phyloP scores from a whole-genome alignment of 2,113 vertebrate species.

The Campylorhamphus procurvoides region DNA sequence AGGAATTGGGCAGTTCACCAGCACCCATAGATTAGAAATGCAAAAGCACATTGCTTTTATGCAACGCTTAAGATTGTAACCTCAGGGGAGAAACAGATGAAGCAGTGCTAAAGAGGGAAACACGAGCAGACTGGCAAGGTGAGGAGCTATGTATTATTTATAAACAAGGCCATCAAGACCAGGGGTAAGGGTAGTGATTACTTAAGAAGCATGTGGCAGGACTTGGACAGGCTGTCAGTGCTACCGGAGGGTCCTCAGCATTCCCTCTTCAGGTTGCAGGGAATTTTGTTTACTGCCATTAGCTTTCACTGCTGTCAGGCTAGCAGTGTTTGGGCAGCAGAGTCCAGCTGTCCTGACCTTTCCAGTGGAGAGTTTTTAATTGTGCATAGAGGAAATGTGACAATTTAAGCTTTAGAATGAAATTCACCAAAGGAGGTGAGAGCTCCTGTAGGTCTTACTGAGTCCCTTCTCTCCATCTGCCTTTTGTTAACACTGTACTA shows the following conservation, averaged over 20 bases:
- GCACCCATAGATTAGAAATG: not conserved
- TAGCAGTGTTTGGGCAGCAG: not conserved
- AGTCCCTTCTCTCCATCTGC: slow-evolving; percentile 3
- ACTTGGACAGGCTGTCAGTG: not conserved
- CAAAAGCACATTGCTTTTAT: not conserved
- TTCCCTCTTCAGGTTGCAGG: not conserved
- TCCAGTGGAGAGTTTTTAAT: slow-evolving; percentile 51
- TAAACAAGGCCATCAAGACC: not conserved
- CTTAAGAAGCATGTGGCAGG: not conserved
- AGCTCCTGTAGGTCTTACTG: not conserved
- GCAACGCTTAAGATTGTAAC: not conserved
- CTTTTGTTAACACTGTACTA: not conserved
- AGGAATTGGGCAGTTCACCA: not conserved
- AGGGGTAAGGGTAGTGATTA: not conserved
- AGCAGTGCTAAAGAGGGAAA: not conserved
- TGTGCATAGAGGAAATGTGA: slow-evolving; percentile 27
- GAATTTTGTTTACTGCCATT: not conserved
- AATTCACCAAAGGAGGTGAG: slow-evolving; percentile 38
- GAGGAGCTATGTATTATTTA: not conserved
- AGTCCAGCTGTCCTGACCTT: slow-evolving; percentile 60
- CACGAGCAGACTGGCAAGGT: not conserved
- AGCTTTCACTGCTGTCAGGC: not conserved
- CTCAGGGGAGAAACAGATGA: not conserved
- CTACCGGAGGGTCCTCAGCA: rapidly evolving
- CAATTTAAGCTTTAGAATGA: slow-evolving; percentile 22